phyloP scores from a whole-genome alignment of 2,888 invertebrate genomes.

The Thera britannica region DNA sequence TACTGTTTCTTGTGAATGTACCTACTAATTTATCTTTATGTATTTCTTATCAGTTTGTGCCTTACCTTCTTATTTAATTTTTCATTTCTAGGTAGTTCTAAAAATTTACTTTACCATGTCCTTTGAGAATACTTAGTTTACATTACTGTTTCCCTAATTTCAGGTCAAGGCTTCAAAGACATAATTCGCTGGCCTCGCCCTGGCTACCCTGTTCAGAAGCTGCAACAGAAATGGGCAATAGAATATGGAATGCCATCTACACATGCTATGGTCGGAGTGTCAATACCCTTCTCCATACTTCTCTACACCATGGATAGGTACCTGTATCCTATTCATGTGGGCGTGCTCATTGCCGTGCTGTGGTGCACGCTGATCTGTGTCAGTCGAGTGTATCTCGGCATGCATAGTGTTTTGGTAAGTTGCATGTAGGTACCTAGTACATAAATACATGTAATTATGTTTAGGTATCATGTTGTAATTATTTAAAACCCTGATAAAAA shows the following conservation, averaged over 20 bases:
- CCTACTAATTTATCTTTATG: too few species aligned
- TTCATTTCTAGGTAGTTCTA: not conserved
- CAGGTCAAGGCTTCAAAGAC: conserved; percentile 95
- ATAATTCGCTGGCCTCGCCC: conserved; percentile 95
- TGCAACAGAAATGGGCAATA: conserved; percentile 94
- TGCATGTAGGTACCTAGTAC: too few species aligned
- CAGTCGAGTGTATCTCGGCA: conserved; percentile 95
- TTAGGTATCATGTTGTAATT: not conserved
- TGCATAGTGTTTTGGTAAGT: conserved; percentile 95
- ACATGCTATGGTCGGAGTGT: conserved; percentile 95
- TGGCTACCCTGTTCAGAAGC: conserved; percentile 91
- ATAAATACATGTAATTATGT: too few species aligned
- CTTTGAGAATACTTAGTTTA: not conserved
- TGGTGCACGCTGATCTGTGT: conserved; percentile 92
- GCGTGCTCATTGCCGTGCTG: conserved; percentile 83
- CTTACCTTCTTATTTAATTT: not conserved
- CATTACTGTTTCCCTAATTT: conserved; percentile 38
- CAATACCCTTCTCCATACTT: conserved; percentile 94
- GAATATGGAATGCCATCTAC: conserved; percentile 99
- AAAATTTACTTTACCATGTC: not conserved
- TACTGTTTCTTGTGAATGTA: not conserved
- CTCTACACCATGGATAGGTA: conserved; percentile 92
- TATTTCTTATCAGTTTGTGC: not conserved
- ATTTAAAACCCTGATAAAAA: not conserved
- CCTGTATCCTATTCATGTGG: conserved; percentile 87